phyloP scores from a whole-genome alignment of 2,888 invertebrate species.

The Pilophorus perplexus region DNA sequence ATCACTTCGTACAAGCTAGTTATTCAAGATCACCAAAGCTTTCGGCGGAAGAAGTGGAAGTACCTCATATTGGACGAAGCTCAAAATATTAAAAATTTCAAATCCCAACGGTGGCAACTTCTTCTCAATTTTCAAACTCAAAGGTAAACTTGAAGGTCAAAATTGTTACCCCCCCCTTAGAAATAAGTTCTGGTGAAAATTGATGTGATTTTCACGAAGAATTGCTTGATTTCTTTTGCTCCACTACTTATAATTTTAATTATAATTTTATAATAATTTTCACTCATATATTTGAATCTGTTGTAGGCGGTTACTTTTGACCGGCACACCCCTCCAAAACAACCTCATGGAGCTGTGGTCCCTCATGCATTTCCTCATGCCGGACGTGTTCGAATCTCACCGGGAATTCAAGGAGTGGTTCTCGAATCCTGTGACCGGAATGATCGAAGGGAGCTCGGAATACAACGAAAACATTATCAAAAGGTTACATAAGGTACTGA shows the following conservation, averaged over 20 bases:
- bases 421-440: constrained; percentile 92
- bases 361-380: constrained; percentile 97
- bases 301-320: constrained; percentile 77
- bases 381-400: constrained; percentile 93
- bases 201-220: too few species aligned
- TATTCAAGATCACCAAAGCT: constrained; percentile 97
- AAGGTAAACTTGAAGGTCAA: too few species aligned
- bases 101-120: constrained; percentile 97
- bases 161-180: too few species aligned
- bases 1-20: constrained; percentile 98
- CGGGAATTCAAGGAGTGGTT: constrained; percentile 98
- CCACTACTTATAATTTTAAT: too few species aligned
- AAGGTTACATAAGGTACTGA: constrained; percentile 78
- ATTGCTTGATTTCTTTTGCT: too few species aligned
- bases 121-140: constrained; percentile 91
- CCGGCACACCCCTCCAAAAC: constrained; percentile 94
- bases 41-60: constrained; percentile 96
- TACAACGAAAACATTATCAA: constrained; percentile 87
- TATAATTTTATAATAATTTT: too few species aligned
- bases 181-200: too few species aligned
- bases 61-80: constrained; percentile 97
- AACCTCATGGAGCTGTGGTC: constrained; percentile 97
- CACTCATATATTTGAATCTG: constrained; percentile 15
- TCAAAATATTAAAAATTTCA: constrained; percentile 99
- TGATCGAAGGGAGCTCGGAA: constrained; percentile 90